A percentile compares a stretch with the other conserved stretches of the same genome.
Evolutionary conservation across 2,797 vertebrate genomes (phyloP).

Genomic region (Bucorvus abyssinicus): DNA sequence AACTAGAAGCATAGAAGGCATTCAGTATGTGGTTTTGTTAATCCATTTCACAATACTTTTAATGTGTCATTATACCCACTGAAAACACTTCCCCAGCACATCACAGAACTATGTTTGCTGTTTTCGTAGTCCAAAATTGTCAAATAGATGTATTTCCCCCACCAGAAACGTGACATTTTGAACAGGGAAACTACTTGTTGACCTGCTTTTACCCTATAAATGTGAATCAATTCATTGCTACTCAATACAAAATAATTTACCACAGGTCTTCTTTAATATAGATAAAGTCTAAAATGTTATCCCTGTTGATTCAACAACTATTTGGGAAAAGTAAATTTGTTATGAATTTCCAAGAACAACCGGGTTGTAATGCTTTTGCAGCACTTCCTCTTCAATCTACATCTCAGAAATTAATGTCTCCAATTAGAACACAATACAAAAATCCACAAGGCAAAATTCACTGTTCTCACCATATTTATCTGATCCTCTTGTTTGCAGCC

Average conservation of each 20-base stretch:
- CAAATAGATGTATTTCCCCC: neutral
- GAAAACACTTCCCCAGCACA: neutral
- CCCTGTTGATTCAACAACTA: neutral
- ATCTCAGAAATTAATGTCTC: neutral
- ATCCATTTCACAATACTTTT: neutral
- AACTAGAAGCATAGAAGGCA: neutral
- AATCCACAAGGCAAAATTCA: neutral
- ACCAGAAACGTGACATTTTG: neutral
- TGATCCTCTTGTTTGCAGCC: neutral
- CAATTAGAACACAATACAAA: neutral
- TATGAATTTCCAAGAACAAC: neutral
- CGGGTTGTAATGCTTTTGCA: neutral
- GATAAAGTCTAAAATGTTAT: neutral
- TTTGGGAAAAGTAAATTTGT: neutral
- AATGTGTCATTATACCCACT: neutral
- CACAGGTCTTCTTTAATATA: neutral
- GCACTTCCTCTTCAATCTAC: neutral
- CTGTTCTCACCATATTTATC: neutral
- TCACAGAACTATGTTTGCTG: neutral
- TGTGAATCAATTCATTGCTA: neutral
- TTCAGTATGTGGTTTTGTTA: neutral
- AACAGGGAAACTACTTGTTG: neutral
- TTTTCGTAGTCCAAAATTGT: neutral
- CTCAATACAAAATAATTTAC: neutral
- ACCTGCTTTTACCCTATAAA: neutral